Conservation (phyloP, 2,888 invertebrate species). For the Polietes domitor region DNA sequence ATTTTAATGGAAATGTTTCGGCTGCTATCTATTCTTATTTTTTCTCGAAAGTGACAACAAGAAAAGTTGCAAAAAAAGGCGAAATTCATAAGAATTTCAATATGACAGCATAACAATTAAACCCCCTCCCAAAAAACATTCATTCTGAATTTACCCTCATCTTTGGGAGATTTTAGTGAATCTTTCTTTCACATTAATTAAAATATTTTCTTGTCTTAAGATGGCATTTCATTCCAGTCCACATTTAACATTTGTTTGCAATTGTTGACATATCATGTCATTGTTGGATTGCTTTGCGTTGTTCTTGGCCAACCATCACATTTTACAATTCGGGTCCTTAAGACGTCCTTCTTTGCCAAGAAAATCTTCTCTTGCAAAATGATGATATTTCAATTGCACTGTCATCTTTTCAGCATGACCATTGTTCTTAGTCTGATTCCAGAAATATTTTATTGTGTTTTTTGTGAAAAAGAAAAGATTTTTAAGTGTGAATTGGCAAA, state of each 20-base stretch:
- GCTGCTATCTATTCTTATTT: no score
- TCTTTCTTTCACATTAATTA: constrained; percentile 28
- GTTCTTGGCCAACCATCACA: not conserved
- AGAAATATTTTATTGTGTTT: not conserved
- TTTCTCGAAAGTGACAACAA: not conserved
- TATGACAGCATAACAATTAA: constrained; percentile 19
- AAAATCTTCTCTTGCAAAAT: constrained; percentile 43
- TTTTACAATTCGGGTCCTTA: constrained; percentile 15
- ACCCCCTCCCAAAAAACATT: not conserved
- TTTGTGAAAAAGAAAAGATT: no score
- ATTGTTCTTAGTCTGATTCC: not conserved
- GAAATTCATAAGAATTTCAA: constrained; percentile 45
- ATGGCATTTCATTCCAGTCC: not conserved
- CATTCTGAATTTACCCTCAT: constrained; percentile 14
- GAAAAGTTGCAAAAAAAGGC: not conserved
- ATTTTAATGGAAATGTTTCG: constrained; percentile 55
- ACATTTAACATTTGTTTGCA: not conserved
- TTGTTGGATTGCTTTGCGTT: no score
- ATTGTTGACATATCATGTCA: constrained; percentile 16
- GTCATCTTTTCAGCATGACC: constrained; percentile 45
- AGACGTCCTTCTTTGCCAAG: constrained; percentile 39
- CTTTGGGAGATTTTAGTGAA: not conserved
- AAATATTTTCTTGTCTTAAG: constrained; percentile 25
- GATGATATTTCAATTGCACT: constrained; percentile 30
- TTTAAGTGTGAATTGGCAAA: not conserved